These are phyloP conservation scores for Xiphophorus hellerii DNA, from an alignment of 2,113 vertebrate species.

Conservation along the genomic window DNA sequence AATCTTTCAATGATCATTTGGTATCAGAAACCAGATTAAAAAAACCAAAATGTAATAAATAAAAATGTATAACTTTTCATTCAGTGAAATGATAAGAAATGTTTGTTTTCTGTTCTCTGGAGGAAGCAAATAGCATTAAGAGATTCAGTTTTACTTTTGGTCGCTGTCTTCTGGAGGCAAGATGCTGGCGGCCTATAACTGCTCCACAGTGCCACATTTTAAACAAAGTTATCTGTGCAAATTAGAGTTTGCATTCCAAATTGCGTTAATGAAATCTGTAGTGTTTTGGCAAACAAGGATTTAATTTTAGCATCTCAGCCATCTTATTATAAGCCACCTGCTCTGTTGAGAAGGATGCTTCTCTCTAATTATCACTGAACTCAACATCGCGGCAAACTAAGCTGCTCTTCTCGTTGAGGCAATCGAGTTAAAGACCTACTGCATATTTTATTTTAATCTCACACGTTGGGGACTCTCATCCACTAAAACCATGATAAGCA, in stretches of 20 bases:
- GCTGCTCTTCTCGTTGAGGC: conserved; percentile 38
- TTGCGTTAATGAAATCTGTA: not conserved
- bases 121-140: not conserved
- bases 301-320: not conserved
- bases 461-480: conserved; percentile 68
- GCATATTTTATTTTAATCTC: conserved; percentile 16
- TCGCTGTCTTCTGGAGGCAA: not conserved
- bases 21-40: not conserved
- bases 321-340: conserved; percentile 1
- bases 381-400: conserved; percentile 22
- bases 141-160: not conserved
- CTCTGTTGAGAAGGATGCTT: conserved; percentile 6
- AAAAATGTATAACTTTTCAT: not conserved
- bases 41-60: not conserved
- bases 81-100: not conserved
- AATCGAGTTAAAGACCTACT: conserved; percentile 46
- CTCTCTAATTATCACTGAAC: not conserved
- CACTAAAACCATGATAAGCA: conserved; percentile 59
- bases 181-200: not conserved
- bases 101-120: not conserved
- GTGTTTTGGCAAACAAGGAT: not conserved
- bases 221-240: not conserved
- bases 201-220: not conserved
- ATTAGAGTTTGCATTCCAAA: not conserved
- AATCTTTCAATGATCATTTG: not conserved